Evolutionary conservation across 2,113 vertebrate genomes (phyloP).

Genomic region (Rutilus rutilus): DNA sequence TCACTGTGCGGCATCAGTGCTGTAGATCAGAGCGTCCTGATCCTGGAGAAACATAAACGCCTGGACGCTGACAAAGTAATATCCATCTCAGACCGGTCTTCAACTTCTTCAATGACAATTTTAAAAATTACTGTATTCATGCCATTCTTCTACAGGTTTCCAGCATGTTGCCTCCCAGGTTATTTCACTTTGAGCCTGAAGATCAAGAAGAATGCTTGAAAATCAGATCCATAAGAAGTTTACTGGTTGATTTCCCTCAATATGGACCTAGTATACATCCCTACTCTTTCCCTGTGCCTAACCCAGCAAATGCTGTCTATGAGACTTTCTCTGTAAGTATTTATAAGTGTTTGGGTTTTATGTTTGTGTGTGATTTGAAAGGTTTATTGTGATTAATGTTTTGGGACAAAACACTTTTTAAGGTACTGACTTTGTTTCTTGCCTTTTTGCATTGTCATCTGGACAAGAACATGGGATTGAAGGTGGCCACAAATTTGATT

Average conservation of each 20-base stretch:
- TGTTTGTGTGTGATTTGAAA: not conserved
- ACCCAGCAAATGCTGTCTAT: not conserved
- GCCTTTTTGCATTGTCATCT: not conserved
- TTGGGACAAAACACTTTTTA: slow-evolving; percentile 31
- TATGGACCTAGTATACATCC: too few relatives aligned
- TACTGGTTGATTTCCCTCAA: not conserved
- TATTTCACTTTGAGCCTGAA: not conserved
- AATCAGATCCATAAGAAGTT: slow-evolving; percentile 55
- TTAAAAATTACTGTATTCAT: not conserved
- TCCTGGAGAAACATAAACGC: slow-evolving; percentile 73
- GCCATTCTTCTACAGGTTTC: slow-evolving; percentile 1
- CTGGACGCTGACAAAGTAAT: slow-evolving; percentile 68
- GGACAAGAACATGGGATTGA: slow-evolving; percentile 79
- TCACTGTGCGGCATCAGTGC: slow-evolving; percentile 84
- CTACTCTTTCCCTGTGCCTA: not conserved
- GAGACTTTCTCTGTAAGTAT: not conserved
- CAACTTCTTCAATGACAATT: not conserved
- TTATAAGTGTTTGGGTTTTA: too few relatives aligned
- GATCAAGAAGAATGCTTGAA: slow-evolving; percentile 52
- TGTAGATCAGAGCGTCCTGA: slow-evolving; percentile 82
- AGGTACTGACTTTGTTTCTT: not conserved
- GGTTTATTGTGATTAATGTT: not conserved
- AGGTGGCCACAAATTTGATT: slow-evolving; percentile 72
- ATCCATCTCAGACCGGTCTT: not conserved
- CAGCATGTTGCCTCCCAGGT: slow-evolving; percentile 47